Percentiles rank a stretch among this genome's conserved stretches.
Conservation (phyloP, 2,797 vertebrate genomes). For the Lycodopsis pacificus region DNA sequence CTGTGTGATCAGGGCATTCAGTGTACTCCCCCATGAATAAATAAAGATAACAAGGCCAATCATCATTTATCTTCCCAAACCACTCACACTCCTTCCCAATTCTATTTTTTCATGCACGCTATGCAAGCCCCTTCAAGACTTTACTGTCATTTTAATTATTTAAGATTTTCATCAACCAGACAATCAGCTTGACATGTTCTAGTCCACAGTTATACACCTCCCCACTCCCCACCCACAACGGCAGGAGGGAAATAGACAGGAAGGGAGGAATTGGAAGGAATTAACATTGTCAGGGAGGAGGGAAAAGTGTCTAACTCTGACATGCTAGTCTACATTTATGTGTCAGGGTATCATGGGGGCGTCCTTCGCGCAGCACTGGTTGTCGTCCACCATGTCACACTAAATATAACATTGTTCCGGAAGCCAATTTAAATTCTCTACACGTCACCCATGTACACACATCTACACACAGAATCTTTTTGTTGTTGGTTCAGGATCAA, state of each 20-base stretch:
- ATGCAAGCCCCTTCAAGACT: neutral
- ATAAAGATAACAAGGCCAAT: neutral
- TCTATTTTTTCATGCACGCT: too few relatives aligned
- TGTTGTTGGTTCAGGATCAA: conserved; percentile 6
- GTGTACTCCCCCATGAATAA: neutral
- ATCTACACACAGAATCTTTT: neutral
- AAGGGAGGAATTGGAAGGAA: conserved; percentile 31
- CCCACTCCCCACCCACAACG: conserved; percentile 37
- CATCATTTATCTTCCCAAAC: neutral
- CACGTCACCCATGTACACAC: conserved; percentile 6
- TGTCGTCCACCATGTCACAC: conserved; percentile 27
- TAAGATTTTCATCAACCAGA: conserved; percentile 19
- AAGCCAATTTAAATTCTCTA: conserved; percentile 28
- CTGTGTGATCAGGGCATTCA: conserved; percentile 3
- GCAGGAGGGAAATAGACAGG: conserved; percentile 37
- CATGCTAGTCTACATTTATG: conserved; percentile 16
- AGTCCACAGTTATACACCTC: conserved; percentile 29
- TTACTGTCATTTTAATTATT: conserved; percentile 20
- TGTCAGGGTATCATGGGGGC: conserved; percentile 28
- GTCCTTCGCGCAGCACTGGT: conserved; percentile 10
- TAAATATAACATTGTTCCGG: conserved; percentile 40
- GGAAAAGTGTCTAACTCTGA: conserved; percentile 38
- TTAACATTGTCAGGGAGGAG: conserved; percentile 47
- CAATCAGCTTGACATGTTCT: conserved; percentile 44
- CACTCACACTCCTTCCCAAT: neutral